phyloP scores from a whole-genome alignment of 1,140 invertebrate species.

The Heliothis virescens region DNA sequence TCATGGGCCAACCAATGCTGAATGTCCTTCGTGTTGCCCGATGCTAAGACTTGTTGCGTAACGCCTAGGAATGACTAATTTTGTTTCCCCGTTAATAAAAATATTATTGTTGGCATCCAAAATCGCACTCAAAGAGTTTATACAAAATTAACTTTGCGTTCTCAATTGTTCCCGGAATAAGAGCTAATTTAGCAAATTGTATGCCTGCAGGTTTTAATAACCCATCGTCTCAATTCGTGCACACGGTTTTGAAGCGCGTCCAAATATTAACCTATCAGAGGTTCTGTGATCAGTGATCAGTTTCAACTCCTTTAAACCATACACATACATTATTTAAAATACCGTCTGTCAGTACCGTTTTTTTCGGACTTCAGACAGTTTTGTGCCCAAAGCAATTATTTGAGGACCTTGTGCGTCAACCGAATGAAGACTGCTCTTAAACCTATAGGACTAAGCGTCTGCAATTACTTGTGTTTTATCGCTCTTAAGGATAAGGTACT shows the following conservation, averaged over 20 bases:
- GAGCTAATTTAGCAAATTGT: too few species aligned
- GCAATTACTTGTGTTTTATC: conserved; percentile 1
- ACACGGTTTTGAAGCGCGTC: background rate
- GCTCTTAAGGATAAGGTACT: conserved; percentile 55
- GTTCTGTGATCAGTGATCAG: conserved; percentile 48
- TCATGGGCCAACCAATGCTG: conserved; percentile 72
- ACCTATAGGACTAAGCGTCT: background rate
- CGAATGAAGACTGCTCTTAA: conserved; percentile 18
- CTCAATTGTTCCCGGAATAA: background rate
- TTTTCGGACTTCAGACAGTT: background rate
- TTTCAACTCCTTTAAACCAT: conserved; percentile 43
- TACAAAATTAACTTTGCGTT: background rate
- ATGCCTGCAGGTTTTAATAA: too few species aligned
- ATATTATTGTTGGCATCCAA: conserved; percentile 36
- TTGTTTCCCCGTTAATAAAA: conserved; percentile 54
- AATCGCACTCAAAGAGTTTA: conserved; percentile 37
- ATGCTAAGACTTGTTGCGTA: conserved; percentile 51
- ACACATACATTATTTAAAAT: conserved; percentile 50
- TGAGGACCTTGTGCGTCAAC: conserved; percentile 18
- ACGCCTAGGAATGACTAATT: conserved; percentile 64
- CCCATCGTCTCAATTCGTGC: background rate
- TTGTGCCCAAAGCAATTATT: background rate
- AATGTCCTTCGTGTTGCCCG: conserved; percentile 10
- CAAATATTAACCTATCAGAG: background rate
- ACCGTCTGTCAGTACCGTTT: background rate